These are phyloP conservation scores for Coleophora deauratella DNA, from an alignment of 2,888 invertebrate species.

Conservation along the genomic window DNA sequence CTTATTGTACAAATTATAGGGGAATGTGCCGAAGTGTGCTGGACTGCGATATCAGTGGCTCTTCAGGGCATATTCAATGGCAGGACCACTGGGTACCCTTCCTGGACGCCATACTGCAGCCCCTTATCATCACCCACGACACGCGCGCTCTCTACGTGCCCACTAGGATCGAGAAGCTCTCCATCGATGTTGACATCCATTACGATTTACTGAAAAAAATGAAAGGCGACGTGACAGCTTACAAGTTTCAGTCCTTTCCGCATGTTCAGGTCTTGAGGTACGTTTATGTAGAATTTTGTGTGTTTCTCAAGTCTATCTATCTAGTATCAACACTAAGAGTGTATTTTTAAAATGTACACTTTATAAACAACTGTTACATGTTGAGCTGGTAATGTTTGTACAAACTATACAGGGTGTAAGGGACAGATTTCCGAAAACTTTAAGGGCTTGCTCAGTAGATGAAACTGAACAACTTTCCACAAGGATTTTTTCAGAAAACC, in stretches of 20 bases:
- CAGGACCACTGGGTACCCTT: slow-evolving; percentile 90
- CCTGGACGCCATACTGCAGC: slow-evolving; percentile 93
- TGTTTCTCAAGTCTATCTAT: not conserved
- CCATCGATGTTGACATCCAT: slow-evolving; percentile 79
- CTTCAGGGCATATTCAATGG: slow-evolving; percentile 76
- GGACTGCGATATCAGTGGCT: slow-evolving; percentile 65
- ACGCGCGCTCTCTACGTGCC: slow-evolving; percentile 82
- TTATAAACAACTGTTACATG: no score
- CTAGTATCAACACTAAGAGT: no score
- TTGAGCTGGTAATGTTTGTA: no score
- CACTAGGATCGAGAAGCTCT: slow-evolving; percentile 80
- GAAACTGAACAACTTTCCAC: no score
- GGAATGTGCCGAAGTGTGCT: slow-evolving; percentile 76
- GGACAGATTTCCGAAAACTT: no score
- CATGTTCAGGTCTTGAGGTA: not conserved
- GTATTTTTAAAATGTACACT: no score
- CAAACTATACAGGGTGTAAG: no score
- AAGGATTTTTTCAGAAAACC: no score
- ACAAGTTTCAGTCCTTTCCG: not conserved
- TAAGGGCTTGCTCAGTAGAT: no score
- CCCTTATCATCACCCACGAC: slow-evolving; percentile 80
- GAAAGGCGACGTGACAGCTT: slow-evolving; percentile 48
- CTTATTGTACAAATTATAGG: no score
- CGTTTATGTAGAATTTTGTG: not conserved
- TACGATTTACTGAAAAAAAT: slow-evolving; percentile 60